Conservation (phyloP, 2,888 invertebrate species). For the Drosophila incognita region DNA sequence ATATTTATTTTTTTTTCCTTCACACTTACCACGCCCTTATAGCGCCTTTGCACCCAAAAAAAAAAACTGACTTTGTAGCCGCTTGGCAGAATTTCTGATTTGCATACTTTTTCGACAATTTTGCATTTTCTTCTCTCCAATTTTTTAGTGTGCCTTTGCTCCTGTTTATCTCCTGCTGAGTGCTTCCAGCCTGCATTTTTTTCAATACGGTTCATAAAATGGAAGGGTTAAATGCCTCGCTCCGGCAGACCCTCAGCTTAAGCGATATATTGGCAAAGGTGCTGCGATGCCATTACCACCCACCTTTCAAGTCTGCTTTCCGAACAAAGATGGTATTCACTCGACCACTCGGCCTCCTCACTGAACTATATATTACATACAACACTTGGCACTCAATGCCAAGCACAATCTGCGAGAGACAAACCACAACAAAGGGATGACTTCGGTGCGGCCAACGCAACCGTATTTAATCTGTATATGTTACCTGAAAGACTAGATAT, state of each 20-base stretch:
- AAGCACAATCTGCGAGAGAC: conserved; percentile 26
- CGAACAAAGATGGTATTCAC: conserved; percentile 6
- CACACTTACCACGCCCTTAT: conserved; percentile 32
- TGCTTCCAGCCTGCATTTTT: conserved; percentile 33
- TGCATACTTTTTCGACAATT: conserved; percentile 76
- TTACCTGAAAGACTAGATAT: neutral
- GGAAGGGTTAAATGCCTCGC: conserved; percentile 51
- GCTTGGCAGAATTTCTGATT: conserved; percentile 59
- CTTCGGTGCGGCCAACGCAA: conserved; percentile 15
- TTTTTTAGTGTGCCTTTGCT: conserved; percentile 20
- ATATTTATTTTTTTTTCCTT: conserved; percentile 48
- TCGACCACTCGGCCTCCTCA: conserved; percentile 4
- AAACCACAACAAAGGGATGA: conserved; percentile 61
- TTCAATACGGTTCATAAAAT: conserved; percentile 37
- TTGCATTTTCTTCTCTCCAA: conserved; percentile 50
- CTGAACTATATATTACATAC: conserved; percentile 23
- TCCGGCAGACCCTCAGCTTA: conserved; percentile 25
- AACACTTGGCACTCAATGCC: conserved; percentile 40
- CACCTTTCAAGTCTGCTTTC: conserved; percentile 4
- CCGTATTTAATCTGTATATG: conserved; percentile 41
- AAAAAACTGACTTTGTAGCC: conserved; percentile 35
- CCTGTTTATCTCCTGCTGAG: conserved; percentile 61
- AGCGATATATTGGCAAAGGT: conserved; percentile 32
- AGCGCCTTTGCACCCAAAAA: conserved; percentile 16
- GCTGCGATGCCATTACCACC: neutral